Evolutionary conservation across 2,113 vertebrate species (phyloP).

Genomic region (Aphyosemion australe): DNA sequence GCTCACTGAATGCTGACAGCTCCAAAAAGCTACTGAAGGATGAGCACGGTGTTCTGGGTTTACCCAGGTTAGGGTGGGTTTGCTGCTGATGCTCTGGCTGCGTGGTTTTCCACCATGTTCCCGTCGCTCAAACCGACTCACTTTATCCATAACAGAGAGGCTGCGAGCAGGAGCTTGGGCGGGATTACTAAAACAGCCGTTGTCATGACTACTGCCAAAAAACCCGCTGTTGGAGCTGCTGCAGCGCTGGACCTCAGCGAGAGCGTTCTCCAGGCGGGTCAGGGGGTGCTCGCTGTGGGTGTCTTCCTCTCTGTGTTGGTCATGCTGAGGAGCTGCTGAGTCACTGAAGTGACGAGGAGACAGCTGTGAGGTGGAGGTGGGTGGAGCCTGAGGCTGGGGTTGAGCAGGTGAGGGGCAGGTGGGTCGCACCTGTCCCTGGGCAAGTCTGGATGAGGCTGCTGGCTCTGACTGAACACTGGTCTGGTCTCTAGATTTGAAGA

Average conservation of each 20-base stretch:
- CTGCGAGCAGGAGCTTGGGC: slow-evolving; percentile 60
- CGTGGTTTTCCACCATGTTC: slow-evolving; percentile 78
- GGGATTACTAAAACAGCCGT: slow-evolving; percentile 26
- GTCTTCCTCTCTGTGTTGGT: slow-evolving; percentile 37
- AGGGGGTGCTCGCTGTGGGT: slow-evolving; percentile 69
- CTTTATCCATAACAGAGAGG: slow-evolving; percentile 91
- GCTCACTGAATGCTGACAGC: no score
- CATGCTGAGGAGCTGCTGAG: slow-evolving; percentile 41
- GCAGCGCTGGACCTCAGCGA: slow-evolving; percentile 73
- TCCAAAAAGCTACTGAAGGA: no score
- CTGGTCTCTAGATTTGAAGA: slow-evolving; percentile 60
- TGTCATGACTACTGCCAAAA: slow-evolving; percentile 50
- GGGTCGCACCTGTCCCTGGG: slow-evolving; percentile 45
- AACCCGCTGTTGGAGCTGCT: slow-evolving; percentile 48
- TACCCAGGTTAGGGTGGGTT: slow-evolving; percentile 49
- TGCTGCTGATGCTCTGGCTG: slow-evolving; percentile 55
- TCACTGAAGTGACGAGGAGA: slow-evolving; percentile 63
- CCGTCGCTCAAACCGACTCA: slow-evolving; percentile 87
- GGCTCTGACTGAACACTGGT: slow-evolving; percentile 52
- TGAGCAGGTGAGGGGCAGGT: slow-evolving; percentile 6
- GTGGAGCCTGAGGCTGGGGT: slow-evolving; percentile 40
- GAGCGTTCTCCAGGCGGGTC: slow-evolving; percentile 75
- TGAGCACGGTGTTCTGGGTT: neutral
- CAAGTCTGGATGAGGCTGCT: slow-evolving; percentile 25
- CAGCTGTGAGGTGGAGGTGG: slow-evolving; percentile 47